These are phyloP conservation scores for Gouania willdenowi DNA, from an alignment of 2,797 vertebrate genomes.

Conservation along the genomic window DNA sequence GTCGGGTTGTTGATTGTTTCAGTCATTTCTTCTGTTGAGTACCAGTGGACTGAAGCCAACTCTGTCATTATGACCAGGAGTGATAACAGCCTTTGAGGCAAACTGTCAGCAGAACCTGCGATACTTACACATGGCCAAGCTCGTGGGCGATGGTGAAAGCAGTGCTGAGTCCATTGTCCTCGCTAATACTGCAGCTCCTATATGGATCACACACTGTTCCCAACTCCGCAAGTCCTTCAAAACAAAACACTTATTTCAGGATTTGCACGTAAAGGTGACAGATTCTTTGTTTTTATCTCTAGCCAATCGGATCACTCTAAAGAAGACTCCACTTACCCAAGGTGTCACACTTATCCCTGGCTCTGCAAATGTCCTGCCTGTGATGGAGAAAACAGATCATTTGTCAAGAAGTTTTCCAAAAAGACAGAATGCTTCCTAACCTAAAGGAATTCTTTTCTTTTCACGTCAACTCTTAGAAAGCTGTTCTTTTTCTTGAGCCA, in stretches of 20 bases:
- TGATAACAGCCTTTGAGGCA: not conserved
- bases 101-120: slow-evolving; percentile 9
- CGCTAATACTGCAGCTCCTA: slow-evolving; percentile 97
- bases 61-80: not conserved
- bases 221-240: slow-evolving; percentile 90
- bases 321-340: slow-evolving; percentile 78
- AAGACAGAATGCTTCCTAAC: not conserved
- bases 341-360: slow-evolving; percentile 96
- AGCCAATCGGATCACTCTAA: not conserved
- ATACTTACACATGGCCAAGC: slow-evolving; percentile 96
- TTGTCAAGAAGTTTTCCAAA: not conserved
- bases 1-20: no score
- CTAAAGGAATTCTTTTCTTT: not conserved
- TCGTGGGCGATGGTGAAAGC: slow-evolving; percentile 98
- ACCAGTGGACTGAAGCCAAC: slow-evolving; percentile 4
- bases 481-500: not conserved
- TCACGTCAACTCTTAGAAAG: not conserved
- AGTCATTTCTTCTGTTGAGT: no score
- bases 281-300: not conserved
- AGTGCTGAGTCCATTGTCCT: slow-evolving; percentile 96
- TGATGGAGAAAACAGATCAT: slow-evolving; percentile 18
- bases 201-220: slow-evolving; percentile 97
- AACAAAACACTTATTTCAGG: not conserved
- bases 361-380: slow-evolving; percentile 98
- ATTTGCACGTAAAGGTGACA: no score